These are phyloP conservation scores for Bothrops jararaca DNA, from an alignment of 2,113 vertebrate species.

Conservation along the genomic window DNA sequence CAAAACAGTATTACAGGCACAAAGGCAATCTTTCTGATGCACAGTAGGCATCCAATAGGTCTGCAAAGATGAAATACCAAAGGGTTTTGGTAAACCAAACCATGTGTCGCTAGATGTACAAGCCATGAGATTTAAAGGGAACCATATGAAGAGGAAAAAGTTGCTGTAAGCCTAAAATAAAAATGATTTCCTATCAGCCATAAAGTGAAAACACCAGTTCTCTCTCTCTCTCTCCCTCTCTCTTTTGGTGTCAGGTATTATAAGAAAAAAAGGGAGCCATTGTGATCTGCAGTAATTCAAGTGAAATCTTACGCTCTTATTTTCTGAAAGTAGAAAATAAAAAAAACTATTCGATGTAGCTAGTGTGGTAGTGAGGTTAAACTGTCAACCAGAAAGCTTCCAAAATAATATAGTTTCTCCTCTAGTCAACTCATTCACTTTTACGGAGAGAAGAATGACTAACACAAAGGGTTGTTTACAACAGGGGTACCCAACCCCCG, in stretches of 20 bases:
- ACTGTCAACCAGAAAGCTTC: background rate
- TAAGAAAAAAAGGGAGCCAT: background rate
- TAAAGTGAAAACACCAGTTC: background rate
- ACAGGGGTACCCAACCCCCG: too few species aligned
- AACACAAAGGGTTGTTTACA: background rate
- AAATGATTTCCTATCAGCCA: background rate
- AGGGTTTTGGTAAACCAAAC: slow-evolving; percentile 5
- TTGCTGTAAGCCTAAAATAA: slow-evolving; percentile 8
- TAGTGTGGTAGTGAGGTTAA: background rate
- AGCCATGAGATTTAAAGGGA: background rate
- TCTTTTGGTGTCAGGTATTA: background rate
- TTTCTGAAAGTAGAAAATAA: background rate
- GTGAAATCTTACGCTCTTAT: background rate
- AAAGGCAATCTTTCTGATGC: background rate
- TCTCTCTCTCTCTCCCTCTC: too few species aligned
- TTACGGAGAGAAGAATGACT: background rate
- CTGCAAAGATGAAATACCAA: slow-evolving; percentile 7
- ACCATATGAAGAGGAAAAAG: background rate
- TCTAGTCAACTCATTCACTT: background rate
- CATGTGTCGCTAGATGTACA: background rate
- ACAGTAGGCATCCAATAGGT: background rate
- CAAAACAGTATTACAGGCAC: background rate
- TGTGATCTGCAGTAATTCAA: background rate
- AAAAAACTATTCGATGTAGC: background rate
- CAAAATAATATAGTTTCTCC: background rate